Base-by-base conservation (phyloP, 2,888 invertebrate genomes). In the Sympetrum striolatum region DNA sequence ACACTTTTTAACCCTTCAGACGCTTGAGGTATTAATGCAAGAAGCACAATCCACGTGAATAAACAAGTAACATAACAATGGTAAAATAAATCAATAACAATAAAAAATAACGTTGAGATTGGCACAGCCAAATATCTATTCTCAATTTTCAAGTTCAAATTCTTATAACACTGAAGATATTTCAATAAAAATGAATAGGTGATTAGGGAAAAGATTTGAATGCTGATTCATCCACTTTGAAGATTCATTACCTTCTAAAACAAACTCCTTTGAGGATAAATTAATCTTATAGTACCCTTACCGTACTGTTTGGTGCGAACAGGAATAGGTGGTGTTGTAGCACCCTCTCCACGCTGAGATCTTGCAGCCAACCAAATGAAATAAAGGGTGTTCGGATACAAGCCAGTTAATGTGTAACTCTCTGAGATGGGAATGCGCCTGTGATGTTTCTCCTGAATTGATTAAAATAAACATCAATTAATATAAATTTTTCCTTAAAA, bases 221-320 rank as follows among this genome's bases (percentile, higher is more conserved):
- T 22, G 64, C 86, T 37, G 86, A 86, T 58, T n/a, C 39, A 86
- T 64, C 86, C 37, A 60, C 18, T 53, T 0, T 15, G 2, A 1
- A 5, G 53, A 18, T 3, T 53, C 4, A 53, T 37, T 60, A 60
- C 15, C 60, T 37, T 60, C 37, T 64, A 58, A 64, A 86, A 37
- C 60, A 22, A 86, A 0, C 37, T 37, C 90, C 37, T 44, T 92
- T 64, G 82, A 58, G 79, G 22, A 90, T 82, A 90, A 81, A 81
- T 25, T 48, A 81, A 81, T 90, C 44, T 90, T 91, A 91, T 58
- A 60, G 82, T 90, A 93, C 93, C 95, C 98, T 97, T 97, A 99
- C 99, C 98, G 95, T 98, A 99, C 96, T 98, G 98, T 94, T 98
- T 98, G 90, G 99, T 99, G 95, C 98, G 96, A 92, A 98, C 98